phyloP scores from a whole-genome alignment of 2,113 vertebrate species.

The Loxodonta africana region DNA sequence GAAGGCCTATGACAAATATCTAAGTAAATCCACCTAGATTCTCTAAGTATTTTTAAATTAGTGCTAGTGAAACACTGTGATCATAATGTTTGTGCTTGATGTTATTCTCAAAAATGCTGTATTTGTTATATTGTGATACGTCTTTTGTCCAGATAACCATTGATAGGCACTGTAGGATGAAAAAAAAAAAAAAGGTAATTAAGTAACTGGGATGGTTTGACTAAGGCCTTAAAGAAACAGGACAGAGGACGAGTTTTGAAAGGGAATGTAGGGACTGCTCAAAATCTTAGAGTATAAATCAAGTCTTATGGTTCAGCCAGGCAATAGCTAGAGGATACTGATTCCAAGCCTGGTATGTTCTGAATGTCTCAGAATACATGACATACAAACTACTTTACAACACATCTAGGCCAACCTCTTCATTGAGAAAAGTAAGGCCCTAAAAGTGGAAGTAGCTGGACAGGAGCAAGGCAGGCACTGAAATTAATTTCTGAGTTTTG shows the following conservation, averaged over 20 bases:
- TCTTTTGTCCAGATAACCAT: background rate
- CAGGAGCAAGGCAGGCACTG: background rate
- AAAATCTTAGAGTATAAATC: background rate
- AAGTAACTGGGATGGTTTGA: background rate
- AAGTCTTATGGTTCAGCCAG: background rate
- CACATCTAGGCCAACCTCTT: background rate
- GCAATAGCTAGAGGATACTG: background rate
- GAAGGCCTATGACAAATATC: background rate
- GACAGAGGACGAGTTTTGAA: background rate
- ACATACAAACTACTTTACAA: background rate
- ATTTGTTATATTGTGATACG: background rate
- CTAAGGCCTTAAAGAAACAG: background rate
- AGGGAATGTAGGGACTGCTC: background rate
- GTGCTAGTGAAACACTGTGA: background rate
- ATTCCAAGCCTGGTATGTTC: no score
- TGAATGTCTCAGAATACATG: background rate
- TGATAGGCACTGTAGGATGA: background rate
- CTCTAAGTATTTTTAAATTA: background rate
- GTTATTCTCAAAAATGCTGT: background rate
- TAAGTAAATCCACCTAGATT: background rate
- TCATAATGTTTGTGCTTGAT: background rate
- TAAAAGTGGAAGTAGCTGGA: background rate
- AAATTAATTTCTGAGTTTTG: background rate
- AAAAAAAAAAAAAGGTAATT: background rate
- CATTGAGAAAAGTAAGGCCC: background rate